Base-by-base conservation (phyloP, 2,888 invertebrate genomes). In the Lomographa bimaculata region DNA sequence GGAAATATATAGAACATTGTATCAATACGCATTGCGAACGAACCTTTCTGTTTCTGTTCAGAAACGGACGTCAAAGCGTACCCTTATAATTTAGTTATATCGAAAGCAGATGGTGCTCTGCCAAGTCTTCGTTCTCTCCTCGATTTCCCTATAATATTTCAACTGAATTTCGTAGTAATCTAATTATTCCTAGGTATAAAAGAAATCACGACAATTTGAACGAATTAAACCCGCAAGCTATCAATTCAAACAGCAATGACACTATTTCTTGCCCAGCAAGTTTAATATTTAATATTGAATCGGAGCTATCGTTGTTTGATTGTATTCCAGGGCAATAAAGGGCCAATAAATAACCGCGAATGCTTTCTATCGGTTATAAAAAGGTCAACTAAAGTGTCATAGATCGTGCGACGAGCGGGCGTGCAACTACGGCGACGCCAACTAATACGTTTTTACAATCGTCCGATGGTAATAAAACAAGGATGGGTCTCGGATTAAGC, bases 371-470 rank as follows among this genome's bases (percentile, higher is more conserved):
- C 68, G 71, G 74, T 60, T 64, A 79, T 79, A 81, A 82, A 82
- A 81, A 78, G 78, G 68, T 64, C 71, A 71, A 74, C 64, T 74
- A 73, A 76, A 81, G 71, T 77, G 75, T 75, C 79, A 78, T 78
- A 79, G 82, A 82, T 78, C 70, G 69, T 54, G 43, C 55, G 52
- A 40, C 46, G 60, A 55, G 45, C 49, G 54, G 52, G 50, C 54
- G 54, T 59, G 50, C 48, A 54, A 50, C 45, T 40, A 45, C 41
- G 45, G 62, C 49, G 39, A 65, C 71, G 68, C 73, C 79, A 76
- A 77, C 84, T 85, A 86, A 86, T 87, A 86, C 84, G 84, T 86
- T 86, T 86, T 86, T 87, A 87, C 86, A 87, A 86, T 87, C 84
- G 85, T 72, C 79, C 78, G 66, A 60, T 60, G 77, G 84, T 79